These are phyloP conservation scores for Zenarchopterus dispar DNA, from an alignment of 2,797 vertebrate species.

Conservation along the genomic window DNA sequence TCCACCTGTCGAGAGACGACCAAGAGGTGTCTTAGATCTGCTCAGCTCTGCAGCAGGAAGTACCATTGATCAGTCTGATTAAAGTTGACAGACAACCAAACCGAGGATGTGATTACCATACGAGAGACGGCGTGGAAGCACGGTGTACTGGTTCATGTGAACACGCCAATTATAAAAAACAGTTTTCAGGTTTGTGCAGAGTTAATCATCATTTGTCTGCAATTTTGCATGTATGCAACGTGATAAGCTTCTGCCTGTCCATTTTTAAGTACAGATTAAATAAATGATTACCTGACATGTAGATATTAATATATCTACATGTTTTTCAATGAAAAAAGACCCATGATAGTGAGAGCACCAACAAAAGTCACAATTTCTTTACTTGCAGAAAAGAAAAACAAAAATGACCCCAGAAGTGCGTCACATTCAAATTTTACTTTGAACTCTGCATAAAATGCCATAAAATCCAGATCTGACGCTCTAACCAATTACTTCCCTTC, in stretches of 20 bases:
- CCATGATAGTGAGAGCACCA: background rate
- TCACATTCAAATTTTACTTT: slow-evolving; percentile 8
- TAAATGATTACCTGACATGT: background rate
- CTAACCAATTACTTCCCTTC: slow-evolving; percentile 22
- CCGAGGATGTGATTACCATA: slow-evolving; percentile 43
- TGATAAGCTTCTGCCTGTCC: background rate
- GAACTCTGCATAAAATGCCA: slow-evolving; percentile 30
- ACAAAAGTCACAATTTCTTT: background rate
- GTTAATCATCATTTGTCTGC: slow-evolving; percentile 15
- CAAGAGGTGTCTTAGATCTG: slow-evolving; percentile 33
- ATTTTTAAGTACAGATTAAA: background rate
- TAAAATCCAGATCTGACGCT: slow-evolving; percentile 30
- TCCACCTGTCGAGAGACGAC: slow-evolving; percentile 84
- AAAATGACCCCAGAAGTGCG: background rate
- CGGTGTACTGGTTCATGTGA: slow-evolving; percentile 15
- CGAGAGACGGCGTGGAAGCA: slow-evolving; percentile 40
- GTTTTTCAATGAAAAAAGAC: background rate
- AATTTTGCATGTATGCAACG: background rate
- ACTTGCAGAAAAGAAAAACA: background rate
- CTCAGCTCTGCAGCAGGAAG: slow-evolving; percentile 27
- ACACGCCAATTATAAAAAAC: background rate
- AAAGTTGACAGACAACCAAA: slow-evolving; percentile 38
- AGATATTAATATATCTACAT: background rate
- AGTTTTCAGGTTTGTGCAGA: background rate
- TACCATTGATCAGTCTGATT: slow-evolving; percentile 30